Evolutionary conservation across 1,140 invertebrate species (phyloP), one percentile per base, ranked within the genome.

Genomic region (Archegozetes longisetosus): DNA sequence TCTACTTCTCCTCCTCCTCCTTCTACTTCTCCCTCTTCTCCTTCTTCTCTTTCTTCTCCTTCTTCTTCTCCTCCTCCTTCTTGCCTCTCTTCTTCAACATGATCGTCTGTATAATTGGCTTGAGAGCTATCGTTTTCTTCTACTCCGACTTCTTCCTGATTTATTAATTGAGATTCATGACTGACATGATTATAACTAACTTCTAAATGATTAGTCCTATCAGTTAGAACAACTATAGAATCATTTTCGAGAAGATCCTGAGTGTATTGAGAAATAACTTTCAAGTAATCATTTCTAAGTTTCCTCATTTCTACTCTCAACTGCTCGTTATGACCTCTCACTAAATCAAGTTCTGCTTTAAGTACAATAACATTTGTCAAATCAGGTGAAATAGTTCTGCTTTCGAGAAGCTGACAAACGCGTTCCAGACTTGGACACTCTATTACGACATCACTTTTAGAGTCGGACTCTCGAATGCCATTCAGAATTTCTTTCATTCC

Each of bases 401-500:
- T 49, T 56, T 64, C 63, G 3, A 64, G 25, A 13, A 62, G 24
- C 12, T 23, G 17, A 47, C 62, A 64, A 13, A 64, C 23, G 24
- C 56, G 27, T 50, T 64, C 63, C 14, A 64, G 47, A 59, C 55
- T 62, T 22, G 63, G 63, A 64, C 63, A 64, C 28, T 64, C 63
- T n/a, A 64, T 64, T n/a, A 62, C 20, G 6, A 64, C 48, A 60
- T 61, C 60, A 25, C 28, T 26, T 22, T 51, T 52, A 14, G 52
- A n/a, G 29, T 64, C 61, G 9, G 29, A 22, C 14, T 50, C 40
- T 26, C 47, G 49, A 29, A 64, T 4, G 4, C 55, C 52, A 17
- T 59, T 26, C 20, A 64, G 29, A 40, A 64, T 64, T 49, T 64
- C 63, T 47, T 64, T 64, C 63, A 64, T 64, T 48, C 55, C 63